Conservation (phyloP, 2,113 vertebrate species). For the Tychaedon coryphoeus region DNA sequence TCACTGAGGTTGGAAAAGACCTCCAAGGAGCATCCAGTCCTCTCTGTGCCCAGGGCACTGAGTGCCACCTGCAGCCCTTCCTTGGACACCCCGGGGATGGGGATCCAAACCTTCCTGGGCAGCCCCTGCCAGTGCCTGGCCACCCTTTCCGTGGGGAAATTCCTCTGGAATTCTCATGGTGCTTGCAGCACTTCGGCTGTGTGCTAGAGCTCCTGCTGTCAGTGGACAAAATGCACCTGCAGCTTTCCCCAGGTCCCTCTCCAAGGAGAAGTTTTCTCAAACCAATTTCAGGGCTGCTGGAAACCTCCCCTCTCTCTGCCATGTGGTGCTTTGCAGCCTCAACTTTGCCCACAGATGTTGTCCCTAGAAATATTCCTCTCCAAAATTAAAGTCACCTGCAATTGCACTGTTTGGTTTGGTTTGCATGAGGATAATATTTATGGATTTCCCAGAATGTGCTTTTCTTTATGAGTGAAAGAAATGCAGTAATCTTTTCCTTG, state of each 20-base stretch:
- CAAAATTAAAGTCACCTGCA: not conserved
- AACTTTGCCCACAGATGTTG: not conserved
- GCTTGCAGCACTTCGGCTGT: not conserved
- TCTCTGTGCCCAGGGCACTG: accelerated
- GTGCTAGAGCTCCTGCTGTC: not conserved
- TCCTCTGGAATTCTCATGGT: accelerated
- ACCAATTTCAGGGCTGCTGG: not conserved
- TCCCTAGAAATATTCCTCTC: not conserved
- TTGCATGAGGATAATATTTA: not conserved
- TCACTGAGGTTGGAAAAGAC: not conserved
- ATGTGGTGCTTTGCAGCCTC: not conserved
- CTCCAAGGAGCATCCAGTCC: accelerated
- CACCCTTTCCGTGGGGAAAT: not conserved
- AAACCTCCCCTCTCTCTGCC: not conserved
- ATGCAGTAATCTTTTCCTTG: not conserved
- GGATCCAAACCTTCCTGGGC: not conserved
- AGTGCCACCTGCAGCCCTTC: not conserved
- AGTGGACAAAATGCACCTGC: not conserved
- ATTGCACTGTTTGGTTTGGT: not conserved
- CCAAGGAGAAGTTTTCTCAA: not conserved
- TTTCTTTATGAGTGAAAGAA: not conserved
- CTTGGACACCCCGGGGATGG: not conserved
- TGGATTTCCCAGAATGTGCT: not conserved
- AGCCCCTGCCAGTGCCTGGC: not conserved
- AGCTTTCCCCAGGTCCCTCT: not conserved